phyloP scores from a whole-genome alignment of 2,888 invertebrate species.

The Rambutsinella grinnellia region DNA sequence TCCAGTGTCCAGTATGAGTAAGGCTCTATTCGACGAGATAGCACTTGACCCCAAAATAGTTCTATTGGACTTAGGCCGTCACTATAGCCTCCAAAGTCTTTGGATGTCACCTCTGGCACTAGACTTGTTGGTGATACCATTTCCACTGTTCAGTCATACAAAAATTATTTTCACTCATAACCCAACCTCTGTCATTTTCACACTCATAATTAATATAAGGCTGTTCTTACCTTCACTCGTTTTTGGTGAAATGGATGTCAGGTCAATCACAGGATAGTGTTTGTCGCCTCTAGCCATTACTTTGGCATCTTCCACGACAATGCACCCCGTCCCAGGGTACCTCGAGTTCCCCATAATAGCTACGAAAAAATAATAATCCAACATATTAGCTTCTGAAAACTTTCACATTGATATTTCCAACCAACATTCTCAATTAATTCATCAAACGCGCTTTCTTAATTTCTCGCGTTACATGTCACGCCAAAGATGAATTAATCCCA shows the following conservation, averaged over 20 bases:
- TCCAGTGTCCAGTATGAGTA: constrained; percentile 95
- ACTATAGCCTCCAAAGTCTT: constrained; percentile 57
- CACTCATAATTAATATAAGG: no score
- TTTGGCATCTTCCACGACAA: constrained; percentile 89
- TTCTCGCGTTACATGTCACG: no score
- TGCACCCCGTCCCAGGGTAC: constrained; percentile 82
- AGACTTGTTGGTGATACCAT: constrained; percentile 65
- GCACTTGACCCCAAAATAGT: constrained; percentile 86
- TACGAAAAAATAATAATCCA: constrained; percentile 30
- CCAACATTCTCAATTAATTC: no score
- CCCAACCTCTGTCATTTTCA: neutral
- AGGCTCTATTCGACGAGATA: constrained; percentile 86
- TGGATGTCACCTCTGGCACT: constrained; percentile 65
- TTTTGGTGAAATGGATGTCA: constrained; percentile 72
- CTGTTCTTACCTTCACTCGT: constrained; percentile 81
- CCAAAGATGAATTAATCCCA: no score
- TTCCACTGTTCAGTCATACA: constrained; percentile 51
- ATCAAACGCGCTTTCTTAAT: no score
- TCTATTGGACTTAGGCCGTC: constrained; percentile 64
- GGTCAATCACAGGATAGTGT: constrained; percentile 77
- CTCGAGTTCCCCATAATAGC: constrained; percentile 66
- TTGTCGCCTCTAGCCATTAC: constrained; percentile 88
- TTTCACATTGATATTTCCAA: no score
- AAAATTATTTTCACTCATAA: neutral
- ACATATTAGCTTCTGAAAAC: no score